Conservation (phyloP, 2,888 invertebrate species). For the Spilosoma lubricipeda region DNA sequence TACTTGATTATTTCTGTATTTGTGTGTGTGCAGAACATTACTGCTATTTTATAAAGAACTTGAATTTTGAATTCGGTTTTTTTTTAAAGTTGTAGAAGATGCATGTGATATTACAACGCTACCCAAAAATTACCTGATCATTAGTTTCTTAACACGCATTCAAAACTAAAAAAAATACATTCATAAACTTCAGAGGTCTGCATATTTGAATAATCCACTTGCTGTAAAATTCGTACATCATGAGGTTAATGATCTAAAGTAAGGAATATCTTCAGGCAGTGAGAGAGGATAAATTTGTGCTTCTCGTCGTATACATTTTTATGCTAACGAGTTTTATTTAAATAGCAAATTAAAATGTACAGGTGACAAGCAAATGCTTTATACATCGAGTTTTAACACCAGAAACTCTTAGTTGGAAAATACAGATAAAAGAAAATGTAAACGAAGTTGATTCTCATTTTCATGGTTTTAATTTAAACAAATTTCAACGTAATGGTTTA, state of each 20-base stretch:
- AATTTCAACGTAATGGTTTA: too few relatives aligned
- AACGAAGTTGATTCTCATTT: neutral
- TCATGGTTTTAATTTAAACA: neutral
- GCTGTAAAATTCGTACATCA: neutral
- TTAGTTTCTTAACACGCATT: too few relatives aligned
- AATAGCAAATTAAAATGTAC: neutral
- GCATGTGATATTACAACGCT: too few relatives aligned
- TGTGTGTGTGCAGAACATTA: too few relatives aligned
- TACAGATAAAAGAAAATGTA: neutral
- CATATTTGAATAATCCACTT: neutral
- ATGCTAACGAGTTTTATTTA: neutral
- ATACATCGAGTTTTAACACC: neutral
- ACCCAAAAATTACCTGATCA: too few relatives aligned
- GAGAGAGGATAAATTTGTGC: neutral
- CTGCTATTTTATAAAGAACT: too few relatives aligned
- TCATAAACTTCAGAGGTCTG: neutral
- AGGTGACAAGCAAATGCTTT: conserved; percentile 2
- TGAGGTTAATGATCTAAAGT: neutral
- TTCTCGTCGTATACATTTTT: neutral
- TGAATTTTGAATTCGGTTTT: too few relatives aligned
- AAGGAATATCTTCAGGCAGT: neutral
- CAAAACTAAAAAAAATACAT: too few relatives aligned
- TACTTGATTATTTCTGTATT: too few relatives aligned
- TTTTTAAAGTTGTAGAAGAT: too few relatives aligned
- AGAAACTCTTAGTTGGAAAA: neutral